phyloP scores from a whole-genome alignment of 2,113 vertebrate species.

The Oryzias woworae region DNA sequence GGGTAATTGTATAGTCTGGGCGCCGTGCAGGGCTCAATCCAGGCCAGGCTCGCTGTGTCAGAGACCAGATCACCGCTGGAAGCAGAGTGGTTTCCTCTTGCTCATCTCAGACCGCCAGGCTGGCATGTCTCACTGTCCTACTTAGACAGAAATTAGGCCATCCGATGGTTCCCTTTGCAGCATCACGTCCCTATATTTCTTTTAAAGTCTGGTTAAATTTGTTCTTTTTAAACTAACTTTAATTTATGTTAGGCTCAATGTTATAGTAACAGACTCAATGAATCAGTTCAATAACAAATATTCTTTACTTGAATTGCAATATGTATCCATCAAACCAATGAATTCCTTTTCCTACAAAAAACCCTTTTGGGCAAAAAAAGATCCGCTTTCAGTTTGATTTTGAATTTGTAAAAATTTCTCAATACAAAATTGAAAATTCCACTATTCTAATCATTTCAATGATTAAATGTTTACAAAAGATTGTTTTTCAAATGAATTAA shows the following conservation, averaged over 20 bases:
- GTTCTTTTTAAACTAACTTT: neutral
- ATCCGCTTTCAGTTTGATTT: too few species aligned
- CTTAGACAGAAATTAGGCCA: conserved; percentile 70
- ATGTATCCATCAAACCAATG: too few species aligned
- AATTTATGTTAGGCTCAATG: neutral
- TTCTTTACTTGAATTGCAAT: too few species aligned
- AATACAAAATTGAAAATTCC: too few species aligned
- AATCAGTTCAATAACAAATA: too few species aligned
- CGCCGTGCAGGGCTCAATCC: conserved; percentile 41
- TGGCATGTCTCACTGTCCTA: conserved; percentile 60
- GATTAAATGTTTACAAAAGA: too few species aligned
- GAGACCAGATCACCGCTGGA: conserved; percentile 62
- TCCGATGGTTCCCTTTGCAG: conserved; percentile 43
- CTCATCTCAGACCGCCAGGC: conserved; percentile 58
- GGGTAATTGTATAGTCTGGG: conserved; percentile 41
- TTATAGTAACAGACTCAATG: conserved; percentile 7
- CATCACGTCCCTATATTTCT: conserved; percentile 19
- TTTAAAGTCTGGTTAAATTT: conserved; percentile 36
- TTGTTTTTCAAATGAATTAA: too few species aligned
- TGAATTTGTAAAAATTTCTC: too few species aligned
- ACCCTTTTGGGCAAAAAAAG: too few species aligned
- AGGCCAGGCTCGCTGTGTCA: conserved; percentile 47
- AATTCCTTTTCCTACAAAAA: too few species aligned
- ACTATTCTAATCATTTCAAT: too few species aligned
- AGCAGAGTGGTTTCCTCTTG: conserved; percentile 48